Evolutionary conservation across 2,797 vertebrate species (phyloP).

Genomic region (Enteromius radiatus): DNA sequence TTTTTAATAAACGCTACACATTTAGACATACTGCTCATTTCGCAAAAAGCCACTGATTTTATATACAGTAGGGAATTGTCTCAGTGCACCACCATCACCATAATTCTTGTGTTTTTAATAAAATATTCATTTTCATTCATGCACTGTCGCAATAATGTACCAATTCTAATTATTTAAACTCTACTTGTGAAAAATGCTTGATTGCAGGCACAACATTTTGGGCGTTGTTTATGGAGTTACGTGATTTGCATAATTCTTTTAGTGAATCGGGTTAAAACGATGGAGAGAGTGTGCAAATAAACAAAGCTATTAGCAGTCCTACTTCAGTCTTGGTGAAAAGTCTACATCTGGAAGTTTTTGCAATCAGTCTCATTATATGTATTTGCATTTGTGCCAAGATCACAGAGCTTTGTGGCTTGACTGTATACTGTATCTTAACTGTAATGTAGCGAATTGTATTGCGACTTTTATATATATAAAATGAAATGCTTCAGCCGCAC

Average conservation of each 20-base stretch:
- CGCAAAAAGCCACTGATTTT: not conserved
- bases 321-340: not conserved
- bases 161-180: not conserved
- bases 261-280: not conserved
- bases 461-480: not conserved
- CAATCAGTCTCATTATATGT: slow-evolving; percentile 32
- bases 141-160: not conserved
- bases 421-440: slow-evolving; percentile 16
- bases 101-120: not conserved
- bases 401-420: slow-evolving; percentile 21
- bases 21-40: not conserved
- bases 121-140: not conserved
- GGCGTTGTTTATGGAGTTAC: not conserved
- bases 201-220: not conserved
- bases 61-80: not conserved
- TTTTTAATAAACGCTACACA: not conserved
- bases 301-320: not conserved
- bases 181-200: not conserved
- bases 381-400: slow-evolving; percentile 34
- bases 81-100: not conserved
- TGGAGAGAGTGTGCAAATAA: not conserved
- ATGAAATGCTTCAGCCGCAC: slow-evolving; percentile 8
- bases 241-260: not conserved
- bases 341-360: slow-evolving; percentile 26
- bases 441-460: not conserved